These are phyloP conservation scores for Mastacembelus armatus DNA, from an alignment of 2,797 vertebrate genomes.

Conservation along the genomic window DNA sequence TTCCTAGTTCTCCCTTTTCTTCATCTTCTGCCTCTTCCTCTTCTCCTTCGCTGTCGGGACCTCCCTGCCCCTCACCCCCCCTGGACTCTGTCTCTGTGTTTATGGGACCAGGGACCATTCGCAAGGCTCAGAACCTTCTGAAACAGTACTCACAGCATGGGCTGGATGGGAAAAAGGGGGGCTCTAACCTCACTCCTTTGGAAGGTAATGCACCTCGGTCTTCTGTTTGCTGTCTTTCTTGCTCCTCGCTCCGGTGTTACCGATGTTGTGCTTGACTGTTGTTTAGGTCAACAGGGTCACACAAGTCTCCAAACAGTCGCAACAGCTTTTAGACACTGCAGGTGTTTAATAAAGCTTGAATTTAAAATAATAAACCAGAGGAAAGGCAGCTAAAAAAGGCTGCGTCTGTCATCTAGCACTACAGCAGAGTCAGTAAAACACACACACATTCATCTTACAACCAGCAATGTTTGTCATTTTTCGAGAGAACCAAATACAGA, in stretches of 20 bases:
- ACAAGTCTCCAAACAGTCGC: constrained; percentile 32
- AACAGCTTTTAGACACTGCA: constrained; percentile 46
- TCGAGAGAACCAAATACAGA: too few species aligned
- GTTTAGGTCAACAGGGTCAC: constrained; percentile 37
- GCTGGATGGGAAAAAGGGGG: constrained; percentile 99
- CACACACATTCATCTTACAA: too few species aligned
- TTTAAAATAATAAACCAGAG: too few species aligned
- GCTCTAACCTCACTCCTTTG: constrained; percentile 98
- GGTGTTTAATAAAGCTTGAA: too few species aligned
- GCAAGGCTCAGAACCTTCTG: constrained; percentile 99
- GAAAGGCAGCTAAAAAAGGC: too few species aligned
- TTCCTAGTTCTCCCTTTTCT: constrained; percentile 85
- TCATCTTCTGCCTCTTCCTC: constrained; percentile 31
- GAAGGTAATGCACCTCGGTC: constrained; percentile 92
- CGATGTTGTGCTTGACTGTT: constrained; percentile 27
- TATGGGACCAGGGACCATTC: constrained; percentile 98
- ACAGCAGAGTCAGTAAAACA: too few species aligned
- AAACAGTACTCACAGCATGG: constrained; percentile 99
- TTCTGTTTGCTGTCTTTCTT: constrained; percentile 44
- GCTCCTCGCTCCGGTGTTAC: constrained; percentile 34
- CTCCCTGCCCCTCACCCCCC: constrained; percentile 43
- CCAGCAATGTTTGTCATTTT: too few species aligned
- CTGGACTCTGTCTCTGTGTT: constrained; percentile 68
- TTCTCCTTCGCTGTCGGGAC: constrained; percentile 67
- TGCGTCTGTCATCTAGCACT: too few species aligned